Evolutionary conservation across 2,113 vertebrate species (phyloP).

Genomic region (Myanophis thanlyinensis): DNA sequence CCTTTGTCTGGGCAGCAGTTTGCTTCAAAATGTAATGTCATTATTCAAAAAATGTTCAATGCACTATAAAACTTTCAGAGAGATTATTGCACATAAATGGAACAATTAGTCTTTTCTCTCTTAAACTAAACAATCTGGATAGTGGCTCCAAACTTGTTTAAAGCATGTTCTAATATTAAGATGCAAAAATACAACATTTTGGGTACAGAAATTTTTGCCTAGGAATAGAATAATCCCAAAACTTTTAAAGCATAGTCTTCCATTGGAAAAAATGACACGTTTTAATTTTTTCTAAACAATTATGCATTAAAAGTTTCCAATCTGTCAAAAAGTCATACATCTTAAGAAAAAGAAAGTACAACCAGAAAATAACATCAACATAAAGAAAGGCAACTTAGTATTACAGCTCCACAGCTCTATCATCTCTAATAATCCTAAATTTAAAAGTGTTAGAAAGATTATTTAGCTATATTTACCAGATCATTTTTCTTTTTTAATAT

Average conservation of each 20-base stretch:
- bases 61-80: conserved; percentile 70
- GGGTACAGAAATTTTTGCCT: conserved; percentile 56
- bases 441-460: conserved; percentile 69
- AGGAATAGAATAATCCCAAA: conserved; percentile 70
- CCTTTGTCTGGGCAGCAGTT: conserved; percentile 47
- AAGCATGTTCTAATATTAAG: conserved; percentile 59
- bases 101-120: conserved; percentile 47
- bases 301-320: conserved; percentile 65
- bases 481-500: conserved; percentile 73
- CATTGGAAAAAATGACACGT: conserved; percentile 60
- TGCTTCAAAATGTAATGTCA: neutral
- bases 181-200: conserved; percentile 47
- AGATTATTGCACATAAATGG: conserved; percentile 82
- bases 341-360: conserved; percentile 66
- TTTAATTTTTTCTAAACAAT: conserved; percentile 71
- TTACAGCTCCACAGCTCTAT: conserved; percentile 63
- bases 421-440: conserved; percentile 63
- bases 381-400: conserved; percentile 69
- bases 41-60: conserved; percentile 28
- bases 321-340: conserved; percentile 69
- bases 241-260: conserved; percentile 74
- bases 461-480: conserved; percentile 62
- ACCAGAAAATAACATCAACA: conserved; percentile 69
- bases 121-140: conserved; percentile 49
- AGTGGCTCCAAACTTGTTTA: conserved; percentile 48